Base-by-base conservation (phyloP, 2,888 invertebrate species). In the Acrocera orbiculus region DNA sequence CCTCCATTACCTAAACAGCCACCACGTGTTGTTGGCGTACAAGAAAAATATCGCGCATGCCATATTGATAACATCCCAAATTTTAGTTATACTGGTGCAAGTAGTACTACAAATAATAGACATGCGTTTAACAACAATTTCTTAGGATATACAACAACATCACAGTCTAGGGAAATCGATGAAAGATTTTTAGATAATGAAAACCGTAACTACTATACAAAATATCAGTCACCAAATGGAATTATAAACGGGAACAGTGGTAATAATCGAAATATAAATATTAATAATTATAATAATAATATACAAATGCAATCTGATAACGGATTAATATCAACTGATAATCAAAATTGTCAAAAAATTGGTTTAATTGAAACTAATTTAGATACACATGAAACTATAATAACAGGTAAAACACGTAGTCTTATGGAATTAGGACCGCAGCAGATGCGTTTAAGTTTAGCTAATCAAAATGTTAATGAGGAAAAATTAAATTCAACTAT, bases 281-380 rank as follows among this genome's bases (percentile, higher is more conserved):
- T n/a, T n/a, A n/a, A n/a, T n/a, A n/a, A n/a, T n/a, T n/a, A n/a
- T n/a, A n/a, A n/a, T n/a, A n/a, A n/a, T n/a, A n/a, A n/a, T n/a
- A n/a, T n/a, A n/a, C n/a, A n/a, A n/a, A n/a, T n/a, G n/a, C n/a
- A n/a, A n/a, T n/a, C n/a, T n/a, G n/a, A n/a, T n/a, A n/a, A n/a
- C n/a, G n/a, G n/a, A n/a, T n/a, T n/a, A n/a, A n/a, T n/a, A n/a
- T 30, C 31, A 13, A 17, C 19, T 16, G 27, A 27, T 24, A 20
- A 20, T 9, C 10, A 15, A 16, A 19, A n/a, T n/a, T n/a, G n/a
- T n/a, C n/a, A n/a, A 23, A 56, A 56, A 50, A 69, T 74, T 63
- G 82, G 83, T 60, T 70, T 85, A 66, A 78, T 86, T 63, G 86
- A 86, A 69, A 86, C 87, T 50, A 85, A 86, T 66, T 71, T 85